Evolutionary conservation across 2,797 vertebrate genomes (phyloP).

Genomic region (Hybognathus amarus): DNA sequence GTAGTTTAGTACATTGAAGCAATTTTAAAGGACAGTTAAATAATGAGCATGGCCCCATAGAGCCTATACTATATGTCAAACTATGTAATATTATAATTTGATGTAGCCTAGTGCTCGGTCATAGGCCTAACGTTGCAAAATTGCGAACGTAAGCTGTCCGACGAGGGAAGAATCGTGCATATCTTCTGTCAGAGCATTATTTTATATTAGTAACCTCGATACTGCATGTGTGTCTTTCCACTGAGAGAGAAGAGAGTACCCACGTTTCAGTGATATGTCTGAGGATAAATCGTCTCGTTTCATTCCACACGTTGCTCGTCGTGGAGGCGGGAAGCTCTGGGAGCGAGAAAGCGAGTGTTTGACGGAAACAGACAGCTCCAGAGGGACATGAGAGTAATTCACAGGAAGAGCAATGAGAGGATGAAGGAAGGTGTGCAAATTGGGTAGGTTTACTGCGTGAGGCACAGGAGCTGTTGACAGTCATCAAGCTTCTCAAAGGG

Average conservation of each 20-base stretch:
- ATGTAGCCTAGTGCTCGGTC: no score
- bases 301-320: neutral
- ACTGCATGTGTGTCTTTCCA: neutral
- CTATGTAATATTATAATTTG: no score
- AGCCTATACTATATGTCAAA: no score
- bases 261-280: neutral
- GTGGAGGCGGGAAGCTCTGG: slow-evolving; percentile 26
- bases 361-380: slow-evolving; percentile 46
- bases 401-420: slow-evolving; percentile 42
- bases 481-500: slow-evolving; percentile 36
- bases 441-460: slow-evolving; percentile 42
- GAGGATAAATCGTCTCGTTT: slow-evolving; percentile 33
- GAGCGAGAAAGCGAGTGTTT: slow-evolving; percentile 15
- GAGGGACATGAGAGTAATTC: slow-evolving; percentile 52
- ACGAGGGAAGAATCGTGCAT: neutral
- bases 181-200: neutral
- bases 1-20: no score
- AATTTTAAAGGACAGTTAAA: no score
- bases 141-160: neutral
- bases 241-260: neutral
- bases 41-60: no score
- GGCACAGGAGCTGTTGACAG: slow-evolving; percentile 20
- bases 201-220: neutral
- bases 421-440: slow-evolving; percentile 51
- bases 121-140: neutral